Conservation (phyloP, 1,140 invertebrate species). For the Venturia canescens region DNA sequence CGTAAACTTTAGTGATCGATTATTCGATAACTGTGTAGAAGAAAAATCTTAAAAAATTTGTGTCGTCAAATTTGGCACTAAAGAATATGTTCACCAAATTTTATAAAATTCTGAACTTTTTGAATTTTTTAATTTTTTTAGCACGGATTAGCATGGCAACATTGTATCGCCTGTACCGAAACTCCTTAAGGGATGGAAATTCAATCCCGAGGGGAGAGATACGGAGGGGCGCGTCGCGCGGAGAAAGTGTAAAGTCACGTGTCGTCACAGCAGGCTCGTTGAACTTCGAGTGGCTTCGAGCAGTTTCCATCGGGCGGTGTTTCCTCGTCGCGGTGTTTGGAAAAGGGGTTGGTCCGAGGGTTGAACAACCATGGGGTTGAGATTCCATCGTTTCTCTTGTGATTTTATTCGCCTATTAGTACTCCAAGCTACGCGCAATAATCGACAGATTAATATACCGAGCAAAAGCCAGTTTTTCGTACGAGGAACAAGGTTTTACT, state of each 20-base stretch:
- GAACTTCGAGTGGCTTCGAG: neutral
- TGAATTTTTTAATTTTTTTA: too few relatives aligned
- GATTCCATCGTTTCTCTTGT: neutral
- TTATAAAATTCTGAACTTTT: too few relatives aligned
- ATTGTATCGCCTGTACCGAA: too few relatives aligned
- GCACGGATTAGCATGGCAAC: too few relatives aligned
- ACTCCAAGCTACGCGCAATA: neutral
- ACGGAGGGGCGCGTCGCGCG: neutral
- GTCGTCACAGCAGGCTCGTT: neutral
- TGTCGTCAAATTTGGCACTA: too few relatives aligned
- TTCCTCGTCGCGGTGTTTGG: neutral
- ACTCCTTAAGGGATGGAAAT: slow-evolving; percentile 3
- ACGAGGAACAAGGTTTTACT: too few relatives aligned
- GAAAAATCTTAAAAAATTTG: too few relatives aligned
- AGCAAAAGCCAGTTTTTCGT: too few relatives aligned
- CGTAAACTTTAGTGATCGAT: too few relatives aligned
- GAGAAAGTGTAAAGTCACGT: neutral
- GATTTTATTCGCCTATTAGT: neutral
- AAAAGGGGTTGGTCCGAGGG: neutral
- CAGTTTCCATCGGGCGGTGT: neutral
- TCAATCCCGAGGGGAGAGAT: neutral
- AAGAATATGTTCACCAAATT: too few relatives aligned
- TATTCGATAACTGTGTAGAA: too few relatives aligned
- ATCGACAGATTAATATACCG: neutral
- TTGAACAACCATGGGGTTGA: neutral